Conservation (phyloP, 2,888 invertebrate species). For the Chymomyza procnemis region DNA sequence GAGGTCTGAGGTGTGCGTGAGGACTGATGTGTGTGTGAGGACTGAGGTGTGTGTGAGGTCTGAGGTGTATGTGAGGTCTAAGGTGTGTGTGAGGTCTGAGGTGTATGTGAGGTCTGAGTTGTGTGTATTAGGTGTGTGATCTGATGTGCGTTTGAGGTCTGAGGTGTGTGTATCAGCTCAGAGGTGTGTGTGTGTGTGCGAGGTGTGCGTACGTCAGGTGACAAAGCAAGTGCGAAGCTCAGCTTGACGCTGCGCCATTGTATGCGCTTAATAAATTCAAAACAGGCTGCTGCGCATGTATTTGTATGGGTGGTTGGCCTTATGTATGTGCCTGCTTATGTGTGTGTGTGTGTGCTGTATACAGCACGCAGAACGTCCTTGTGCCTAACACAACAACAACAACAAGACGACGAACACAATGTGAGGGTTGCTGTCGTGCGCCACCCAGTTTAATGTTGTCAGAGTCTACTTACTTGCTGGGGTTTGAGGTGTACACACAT, state of each 20-base stretch:
- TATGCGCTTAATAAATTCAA: not conserved
- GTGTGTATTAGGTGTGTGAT: too few species aligned
- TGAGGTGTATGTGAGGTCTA: too few species aligned
- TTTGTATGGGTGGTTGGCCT: constrained; percentile 31
- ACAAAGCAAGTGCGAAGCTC: not conserved
- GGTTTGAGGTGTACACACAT: too few species aligned
- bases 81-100: too few species aligned
- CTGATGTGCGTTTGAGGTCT: too few species aligned
- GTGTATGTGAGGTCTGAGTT: too few species aligned
- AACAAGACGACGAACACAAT: too few species aligned
- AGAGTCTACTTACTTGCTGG: constrained; percentile 63
- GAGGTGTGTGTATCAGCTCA: too few species aligned
- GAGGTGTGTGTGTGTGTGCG: constrained; percentile 35
- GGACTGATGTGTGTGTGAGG: too few species aligned
- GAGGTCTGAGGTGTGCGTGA: too few species aligned
- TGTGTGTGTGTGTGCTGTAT: constrained; percentile 39
- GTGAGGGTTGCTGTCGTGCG: constrained; percentile 14
- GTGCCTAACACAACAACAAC: constrained; percentile 68
- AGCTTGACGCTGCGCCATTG: not conserved
- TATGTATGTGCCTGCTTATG: constrained; percentile 18
- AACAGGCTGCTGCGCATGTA: constrained; percentile 43
- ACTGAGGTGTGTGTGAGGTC: too few species aligned
- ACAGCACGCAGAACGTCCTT: constrained; percentile 62
- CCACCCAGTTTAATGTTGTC: constrained; percentile 63
- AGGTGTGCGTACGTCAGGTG: constrained; percentile 20